Evolutionary conservation across 1,140 invertebrate genomes (phyloP), one percentile per base, ranked within the genome.

Genomic region (Sinella curviseta): DNA sequence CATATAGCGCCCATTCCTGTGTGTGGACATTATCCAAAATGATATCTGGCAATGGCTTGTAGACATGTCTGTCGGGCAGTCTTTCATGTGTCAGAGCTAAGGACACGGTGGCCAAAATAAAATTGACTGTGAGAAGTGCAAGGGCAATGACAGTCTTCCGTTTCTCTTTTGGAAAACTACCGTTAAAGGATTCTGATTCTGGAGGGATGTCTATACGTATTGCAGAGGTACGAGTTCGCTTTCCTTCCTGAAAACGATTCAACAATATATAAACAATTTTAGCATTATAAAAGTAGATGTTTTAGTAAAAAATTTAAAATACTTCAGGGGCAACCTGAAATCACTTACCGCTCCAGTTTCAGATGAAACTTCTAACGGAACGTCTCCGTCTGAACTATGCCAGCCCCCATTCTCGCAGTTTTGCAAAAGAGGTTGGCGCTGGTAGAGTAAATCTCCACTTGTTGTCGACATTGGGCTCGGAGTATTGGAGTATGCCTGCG

Each of bases 11-110:
- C 93, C 93, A 94, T 84, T 93, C 91, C 74, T 89, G 87, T 30
- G 67, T 36, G n/a, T 8, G 14, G 1, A 65, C 87, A 85, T 92
- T 91, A 87, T 95, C 93, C 48, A 96, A 89, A 82, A 95, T 89
- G 54, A 94, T 89, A 86, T 97, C 95, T 33, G 93, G 93, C 76
- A 97, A 89, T 36, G 94, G 94, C 70, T 88, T 88, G 83, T 92
- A 92, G 0, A 87, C 89, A 31, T 89, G 87, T 78, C 92, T 88
- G 86, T 94, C 92, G 48, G 94, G 94, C 73, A 96, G 91, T 79
- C 92, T 89, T 86, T 96, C 94, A 87, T 97, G 94, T 70, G 94
- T 92, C 84, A 95, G 86, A 60, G 94, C 93, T 81, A 97, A 89
- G 1, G 94, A 94, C 79, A 91, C 87, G 34, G 91, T 90, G 24